phyloP scores from a whole-genome alignment of 1,140 invertebrate species.

The Drosophila lini region DNA sequence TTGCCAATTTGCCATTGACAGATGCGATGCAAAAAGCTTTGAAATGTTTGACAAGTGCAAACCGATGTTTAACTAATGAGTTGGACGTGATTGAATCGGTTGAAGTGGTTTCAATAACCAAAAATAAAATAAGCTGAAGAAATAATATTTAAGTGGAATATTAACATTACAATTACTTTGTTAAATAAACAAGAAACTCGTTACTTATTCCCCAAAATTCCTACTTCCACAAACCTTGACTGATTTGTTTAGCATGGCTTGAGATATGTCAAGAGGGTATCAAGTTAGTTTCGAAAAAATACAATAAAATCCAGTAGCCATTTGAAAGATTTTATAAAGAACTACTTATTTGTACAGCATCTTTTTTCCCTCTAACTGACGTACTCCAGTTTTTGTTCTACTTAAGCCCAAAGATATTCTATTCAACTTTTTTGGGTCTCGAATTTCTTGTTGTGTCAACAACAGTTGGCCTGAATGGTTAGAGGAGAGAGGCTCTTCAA shows the following conservation, averaged over 20 bases:
- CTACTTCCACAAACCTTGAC: not conserved
- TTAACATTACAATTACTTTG: too few species aligned
- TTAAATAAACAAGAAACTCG: not conserved
- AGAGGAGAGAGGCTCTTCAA: constrained; percentile 21
- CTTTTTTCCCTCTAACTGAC: constrained; percentile 30
- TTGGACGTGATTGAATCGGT: constrained; percentile 33
- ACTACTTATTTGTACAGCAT: constrained; percentile 37
- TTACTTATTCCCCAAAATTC: not conserved
- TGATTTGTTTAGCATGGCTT: not conserved
- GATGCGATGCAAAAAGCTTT: constrained; percentile 13
- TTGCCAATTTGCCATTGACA: constrained; percentile 22
- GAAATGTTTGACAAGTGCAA: constrained; percentile 47
- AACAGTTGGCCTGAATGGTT: constrained; percentile 51
- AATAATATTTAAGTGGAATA: not conserved
- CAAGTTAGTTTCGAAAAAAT: not conserved
- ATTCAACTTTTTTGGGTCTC: constrained; percentile 47
- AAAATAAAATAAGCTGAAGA: not conserved
- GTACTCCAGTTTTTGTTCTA: constrained; percentile 31
- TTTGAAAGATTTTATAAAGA: constrained; percentile 14
- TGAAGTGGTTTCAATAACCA: not conserved
- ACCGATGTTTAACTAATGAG: constrained; percentile 45
- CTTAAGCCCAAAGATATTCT: constrained; percentile 28
- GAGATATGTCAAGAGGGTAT: constrained; percentile 6
- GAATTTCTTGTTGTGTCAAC: constrained; percentile 71
- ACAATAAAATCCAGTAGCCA: constrained; percentile 30